Conservation (phyloP, 2,113 vertebrate genomes). For the Proterorhinus semilunaris region DNA sequence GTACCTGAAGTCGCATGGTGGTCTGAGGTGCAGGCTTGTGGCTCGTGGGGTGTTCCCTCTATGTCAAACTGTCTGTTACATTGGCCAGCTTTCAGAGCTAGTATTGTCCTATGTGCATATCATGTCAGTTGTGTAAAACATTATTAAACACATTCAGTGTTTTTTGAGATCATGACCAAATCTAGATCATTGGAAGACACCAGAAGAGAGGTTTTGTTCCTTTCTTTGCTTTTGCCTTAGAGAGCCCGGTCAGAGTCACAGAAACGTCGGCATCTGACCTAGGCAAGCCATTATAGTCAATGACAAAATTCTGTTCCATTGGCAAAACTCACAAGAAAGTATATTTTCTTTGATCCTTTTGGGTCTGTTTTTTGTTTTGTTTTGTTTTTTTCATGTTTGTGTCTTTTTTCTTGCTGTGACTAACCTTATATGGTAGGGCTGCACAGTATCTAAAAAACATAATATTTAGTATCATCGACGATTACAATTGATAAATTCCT, state of each 20-base stretch:
- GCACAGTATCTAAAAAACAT: neutral
- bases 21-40: constrained; percentile 78
- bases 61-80: constrained; percentile 77
- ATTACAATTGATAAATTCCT: neutral
- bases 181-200: constrained; percentile 69
- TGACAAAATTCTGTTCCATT: constrained; percentile 62
- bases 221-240: constrained; percentile 79
- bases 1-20: constrained; percentile 75
- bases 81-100: constrained; percentile 79
- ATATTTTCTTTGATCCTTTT: constrained; percentile 50
- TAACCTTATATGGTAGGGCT: constrained; percentile 38
- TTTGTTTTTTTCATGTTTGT: too few species aligned
- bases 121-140: constrained; percentile 72
- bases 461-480: neutral
- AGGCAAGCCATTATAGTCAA: constrained; percentile 70
- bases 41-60: constrained; percentile 78
- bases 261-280: constrained; percentile 56
- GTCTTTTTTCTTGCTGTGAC: constrained; percentile 49
- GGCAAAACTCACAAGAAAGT: constrained; percentile 38
- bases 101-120: constrained; percentile 79
- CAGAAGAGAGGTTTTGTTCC: constrained; percentile 72
- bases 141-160: constrained; percentile 63
- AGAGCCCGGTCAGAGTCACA: constrained; percentile 65
- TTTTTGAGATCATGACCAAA: constrained; percentile 82
- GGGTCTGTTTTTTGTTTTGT: too few species aligned